phyloP scores from a whole-genome alignment of 1,140 invertebrate species.

The Dysdera silvatica region DNA sequence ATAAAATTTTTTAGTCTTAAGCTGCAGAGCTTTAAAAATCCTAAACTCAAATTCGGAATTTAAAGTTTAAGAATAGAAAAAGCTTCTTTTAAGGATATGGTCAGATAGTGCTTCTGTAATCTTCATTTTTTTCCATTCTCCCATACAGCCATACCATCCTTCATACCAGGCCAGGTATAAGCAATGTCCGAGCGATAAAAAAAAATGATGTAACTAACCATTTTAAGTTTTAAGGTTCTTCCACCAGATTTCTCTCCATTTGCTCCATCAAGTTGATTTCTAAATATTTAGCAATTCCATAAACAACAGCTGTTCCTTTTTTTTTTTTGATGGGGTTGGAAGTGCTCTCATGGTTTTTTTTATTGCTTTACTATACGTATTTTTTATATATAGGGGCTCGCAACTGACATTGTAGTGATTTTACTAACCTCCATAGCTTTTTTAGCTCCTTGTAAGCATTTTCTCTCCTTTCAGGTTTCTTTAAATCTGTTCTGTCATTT shows the following conservation, averaged over 20 bases:
- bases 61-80: not conserved
- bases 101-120: not conserved
- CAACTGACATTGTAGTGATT: not conserved
- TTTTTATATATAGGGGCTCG: not conserved
- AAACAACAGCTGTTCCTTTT: not conserved
- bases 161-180: constrained; percentile 9
- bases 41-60: not conserved
- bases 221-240: not conserved
- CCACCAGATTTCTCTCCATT: not conserved
- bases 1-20: constrained; percentile 5
- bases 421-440: too few species aligned
- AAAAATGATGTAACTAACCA: not conserved
- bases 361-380: not conserved
- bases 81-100: constrained; percentile 3
- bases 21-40: constrained; percentile 2
- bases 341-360: not conserved
- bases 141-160: not conserved
- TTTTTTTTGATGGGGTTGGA: not conserved
- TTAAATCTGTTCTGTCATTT: too few species aligned
- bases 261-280: not conserved
- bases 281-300: not conserved
- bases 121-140: not conserved
- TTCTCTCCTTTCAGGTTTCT: too few species aligned
- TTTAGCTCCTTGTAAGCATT: not conserved
- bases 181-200: constrained; percentile 1